Base-by-base conservation (phyloP, 1,140 invertebrate species). In the Drosophila repletoides region DNA sequence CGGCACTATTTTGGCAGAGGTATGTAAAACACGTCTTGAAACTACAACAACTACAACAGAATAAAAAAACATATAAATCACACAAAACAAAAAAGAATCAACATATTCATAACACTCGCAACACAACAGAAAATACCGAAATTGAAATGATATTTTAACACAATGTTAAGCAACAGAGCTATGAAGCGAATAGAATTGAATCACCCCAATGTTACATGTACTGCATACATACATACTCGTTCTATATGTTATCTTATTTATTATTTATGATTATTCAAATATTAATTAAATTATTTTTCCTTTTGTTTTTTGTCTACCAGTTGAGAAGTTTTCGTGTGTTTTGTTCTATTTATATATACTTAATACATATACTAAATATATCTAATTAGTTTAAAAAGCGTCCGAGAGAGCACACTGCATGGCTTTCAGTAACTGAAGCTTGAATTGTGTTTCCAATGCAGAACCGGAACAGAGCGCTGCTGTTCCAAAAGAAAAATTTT, bases 401-500 rank as follows among this genome's bases (percentile, higher is more conserved):
- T 90, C 89, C 89, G 89, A 90, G 89, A 90, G 89, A 90, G 84
- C 80, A 86, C 88, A 90, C 87, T 90, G 89, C 89, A 90, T 90
- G 89, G 89, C 89, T 90, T 90, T 49, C 69, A 66, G 70, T 73
- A 76, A 72, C 60, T 61, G 67, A 77, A 75, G 67, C 60, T 71
- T 71, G 28, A 68, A 9, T 46, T 52, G 41, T 53, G 56, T 49
- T 45, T 67, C 45, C 24, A 15, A 7, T n/a, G n/a, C n/a, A n/a
- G 7, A 59, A 53, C 5, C 14, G 36, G 26, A 52, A 22, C 24
- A 55, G 53, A 59, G 53, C 65, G 52, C 69, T 72, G 72, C 65
- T 34, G 28, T 53, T 51, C 33, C 43, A 29, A 67, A 36, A 15
- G n/a, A 15, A 38, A 28, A 40, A 7, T 26, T 12, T 26, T 36